phyloP scores from a whole-genome alignment of 2,113 vertebrate species.

The Calypte anna region DNA sequence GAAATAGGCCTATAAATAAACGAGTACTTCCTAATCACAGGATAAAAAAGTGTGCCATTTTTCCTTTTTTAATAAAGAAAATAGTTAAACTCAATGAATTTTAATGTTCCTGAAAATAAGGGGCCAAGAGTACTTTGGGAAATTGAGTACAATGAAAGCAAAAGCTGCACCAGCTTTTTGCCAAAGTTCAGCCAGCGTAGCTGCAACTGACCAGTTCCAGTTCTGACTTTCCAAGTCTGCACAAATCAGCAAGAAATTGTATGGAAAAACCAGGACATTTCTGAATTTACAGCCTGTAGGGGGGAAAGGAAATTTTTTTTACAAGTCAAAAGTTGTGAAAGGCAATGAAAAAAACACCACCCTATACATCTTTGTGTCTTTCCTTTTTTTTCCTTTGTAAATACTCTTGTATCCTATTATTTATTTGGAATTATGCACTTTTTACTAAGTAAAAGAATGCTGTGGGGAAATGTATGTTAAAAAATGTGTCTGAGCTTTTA shows the following conservation, averaged over 20 bases:
- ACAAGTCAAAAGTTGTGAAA: neutral
- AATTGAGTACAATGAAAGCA: neutral
- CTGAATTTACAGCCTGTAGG: neutral
- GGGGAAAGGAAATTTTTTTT: neutral
- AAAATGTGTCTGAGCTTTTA: neutral
- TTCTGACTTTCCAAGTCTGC: neutral
- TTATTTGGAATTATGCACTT: neutral
- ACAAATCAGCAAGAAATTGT: neutral
- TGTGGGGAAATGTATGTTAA: neutral
- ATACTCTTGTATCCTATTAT: neutral
- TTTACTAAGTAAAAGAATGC: neutral
- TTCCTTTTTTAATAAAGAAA: slow-evolving; percentile 43
- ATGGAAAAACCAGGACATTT: neutral
- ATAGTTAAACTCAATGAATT: slow-evolving; percentile 46
- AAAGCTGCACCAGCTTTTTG: neutral
- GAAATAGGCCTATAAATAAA: slow-evolving; percentile 75
- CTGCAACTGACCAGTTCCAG: neutral
- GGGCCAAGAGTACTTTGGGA: neutral
- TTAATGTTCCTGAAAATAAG: slow-evolving; percentile 24
- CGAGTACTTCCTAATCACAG: slow-evolving; percentile 56
- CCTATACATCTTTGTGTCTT: neutral
- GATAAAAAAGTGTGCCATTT: slow-evolving; percentile 38
- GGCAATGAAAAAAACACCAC: neutral
- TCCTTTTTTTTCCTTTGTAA: neutral
- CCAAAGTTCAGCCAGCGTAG: neutral